Percentiles rank a stretch among this genome's conserved stretches.
Evolutionary conservation across 2,113 vertebrate species (phyloP).

Genomic region (Hippocampus barbouri): DNA sequence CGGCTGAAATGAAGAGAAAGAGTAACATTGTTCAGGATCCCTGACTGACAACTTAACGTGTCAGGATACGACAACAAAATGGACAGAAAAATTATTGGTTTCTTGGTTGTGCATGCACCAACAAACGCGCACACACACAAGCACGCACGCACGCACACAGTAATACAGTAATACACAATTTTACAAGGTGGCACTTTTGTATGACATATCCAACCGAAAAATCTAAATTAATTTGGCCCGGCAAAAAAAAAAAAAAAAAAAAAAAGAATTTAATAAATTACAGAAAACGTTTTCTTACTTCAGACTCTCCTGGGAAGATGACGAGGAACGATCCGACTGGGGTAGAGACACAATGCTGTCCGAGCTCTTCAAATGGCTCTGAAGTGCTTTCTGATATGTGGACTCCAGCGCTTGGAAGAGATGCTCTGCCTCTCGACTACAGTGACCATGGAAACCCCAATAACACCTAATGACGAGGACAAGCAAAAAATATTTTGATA

Average conservation of each 20-base stretch:
- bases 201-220: no score
- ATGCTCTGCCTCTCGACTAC: constrained; percentile 91
- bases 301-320: constrained; percentile 96
- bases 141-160: no score
- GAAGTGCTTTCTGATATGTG: constrained; percentile 95
- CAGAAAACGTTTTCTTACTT: constrained; percentile 77
- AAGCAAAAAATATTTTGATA: neutral
- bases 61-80: neutral
- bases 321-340: constrained; percentile 94
- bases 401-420: constrained; percentile 91
- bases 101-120: constrained; percentile 1
- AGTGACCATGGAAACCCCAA: constrained; percentile 96
- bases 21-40: neutral
- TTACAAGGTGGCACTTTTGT: no score
- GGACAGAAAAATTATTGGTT: neutral
- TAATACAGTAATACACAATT: no score
- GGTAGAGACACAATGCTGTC: constrained; percentile 94
- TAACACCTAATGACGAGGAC: constrained; percentile 79
- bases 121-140: neutral
- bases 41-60: neutral
- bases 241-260: neutral
- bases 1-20: constrained; percentile 71
- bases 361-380: constrained; percentile 92
- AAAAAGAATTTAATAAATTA: no score
- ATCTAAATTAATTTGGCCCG: no score